Base-by-base conservation (phyloP, 2,888 invertebrate genomes). In the Lissocephala sabroskyi region DNA sequence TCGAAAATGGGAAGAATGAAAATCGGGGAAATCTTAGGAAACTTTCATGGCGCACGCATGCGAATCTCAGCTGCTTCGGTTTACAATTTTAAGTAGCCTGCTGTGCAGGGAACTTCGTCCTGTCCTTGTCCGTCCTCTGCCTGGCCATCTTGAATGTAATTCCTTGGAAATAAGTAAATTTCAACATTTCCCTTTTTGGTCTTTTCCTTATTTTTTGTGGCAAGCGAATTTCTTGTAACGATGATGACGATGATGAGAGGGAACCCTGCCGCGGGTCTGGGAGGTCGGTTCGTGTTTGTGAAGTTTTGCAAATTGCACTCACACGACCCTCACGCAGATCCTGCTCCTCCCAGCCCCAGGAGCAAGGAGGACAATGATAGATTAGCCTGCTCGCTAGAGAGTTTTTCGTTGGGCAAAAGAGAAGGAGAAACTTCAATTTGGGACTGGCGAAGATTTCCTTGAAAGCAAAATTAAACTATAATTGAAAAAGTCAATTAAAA, bases 401-500 rank as follows among this genome's bases (percentile, higher is more conserved):
- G n/a, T n/a, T n/a, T n/a, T n/a, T n/a, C n/a, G n/a, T n/a, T n/a
- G n/a, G n/a, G n/a, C n/a, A n/a, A n/a, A n/a, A n/a, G 7, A 14
- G 53, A 13, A 30, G 6, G 5, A 14, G 47, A 61, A 73, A 70
- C 68, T 73, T 70, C 68, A 73, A 70, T 58, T 70, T 37, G 68
- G 56, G 60, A 73, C 63, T 46, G 59, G 35, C 16, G 29, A 62
- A 56, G 57, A 62, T 57, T 52, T 65, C 65, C 67, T 59, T 68
- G 60, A 73, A 73, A 68, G 73, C 68, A 73, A 68, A 68, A 68
- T 68, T 64, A 74, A 74, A 71, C 57, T 65, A 74, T 74, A 71
- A 71, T 71, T 71, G 75, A 74, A 71, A 71, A 71, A 71, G 75
- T 74, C 71, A 71, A 74, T 71, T 74, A 71, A 74, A n/a, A 71